Percentiles rank a stretch among this genome's conserved stretches.
Evolutionary conservation across 2,888 invertebrate genomes (phyloP).

Genomic region (Chymomyza caudatula): DNA sequence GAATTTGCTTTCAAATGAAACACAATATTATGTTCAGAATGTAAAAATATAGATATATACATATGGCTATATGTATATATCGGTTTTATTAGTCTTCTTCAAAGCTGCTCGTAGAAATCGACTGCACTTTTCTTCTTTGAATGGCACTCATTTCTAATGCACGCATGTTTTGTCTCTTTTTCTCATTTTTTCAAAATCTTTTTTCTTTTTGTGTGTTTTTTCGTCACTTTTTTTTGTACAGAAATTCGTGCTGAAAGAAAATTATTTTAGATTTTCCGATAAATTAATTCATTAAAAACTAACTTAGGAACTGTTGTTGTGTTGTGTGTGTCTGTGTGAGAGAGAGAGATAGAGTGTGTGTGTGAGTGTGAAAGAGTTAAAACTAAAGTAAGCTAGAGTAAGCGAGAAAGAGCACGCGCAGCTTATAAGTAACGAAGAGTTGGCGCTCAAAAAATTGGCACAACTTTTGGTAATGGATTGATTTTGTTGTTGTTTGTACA

Average conservation of each 20-base stretch:
- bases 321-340: background rate
- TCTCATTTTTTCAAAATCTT: slow-evolving; percentile 6
- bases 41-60: slow-evolving; percentile 33
- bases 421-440: background rate
- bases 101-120: slow-evolving; percentile 43
- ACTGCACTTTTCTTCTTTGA: slow-evolving; percentile 13
- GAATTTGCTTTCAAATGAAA: background rate
- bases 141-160: slow-evolving; percentile 25
- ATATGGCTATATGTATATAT: slow-evolving; percentile 45
- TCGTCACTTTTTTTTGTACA: slow-evolving; percentile 33
- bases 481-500: background rate
- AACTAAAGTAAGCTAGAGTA: slow-evolving; percentile 4
- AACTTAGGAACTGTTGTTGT: slow-evolving; percentile 29
- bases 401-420: slow-evolving; percentile 12
- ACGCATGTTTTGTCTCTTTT: slow-evolving; percentile 13
- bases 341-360: no score
- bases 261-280: slow-evolving; percentile 3
- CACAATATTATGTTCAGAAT: slow-evolving; percentile 2
- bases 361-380: background rate
- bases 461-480: background rate
- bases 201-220: slow-evolving; percentile 12
- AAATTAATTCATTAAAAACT: slow-evolving; percentile 24
- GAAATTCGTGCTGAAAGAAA: slow-evolving; percentile 59
- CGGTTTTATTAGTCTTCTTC: slow-evolving; percentile 65
- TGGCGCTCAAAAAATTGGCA: background rate